Conservation (phyloP, 1,140 invertebrate genomes). For the Acromyrmex echinatior region DNA sequence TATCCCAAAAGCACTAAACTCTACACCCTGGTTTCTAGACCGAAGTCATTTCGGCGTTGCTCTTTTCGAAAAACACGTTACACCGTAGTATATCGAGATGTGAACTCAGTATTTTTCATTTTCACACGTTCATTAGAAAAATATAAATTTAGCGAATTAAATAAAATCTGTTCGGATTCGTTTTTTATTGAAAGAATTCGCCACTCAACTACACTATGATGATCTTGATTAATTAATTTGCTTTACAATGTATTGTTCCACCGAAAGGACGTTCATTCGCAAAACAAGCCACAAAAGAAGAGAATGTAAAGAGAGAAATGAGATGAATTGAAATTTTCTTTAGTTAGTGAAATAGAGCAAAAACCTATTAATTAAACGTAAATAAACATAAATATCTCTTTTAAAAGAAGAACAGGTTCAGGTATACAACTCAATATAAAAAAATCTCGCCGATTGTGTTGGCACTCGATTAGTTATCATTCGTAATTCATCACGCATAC, state of each 20-base stretch:
- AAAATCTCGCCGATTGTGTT: neutral
- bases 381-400: neutral
- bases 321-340: neutral
- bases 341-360: neutral
- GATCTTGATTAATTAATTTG: neutral
- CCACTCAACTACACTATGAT: neutral
- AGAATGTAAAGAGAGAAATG: neutral
- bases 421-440: neutral
- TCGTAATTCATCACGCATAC: neutral
- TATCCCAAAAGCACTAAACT: neutral
- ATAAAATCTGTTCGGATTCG: neutral
- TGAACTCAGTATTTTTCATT: neutral
- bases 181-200: neutral
- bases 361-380: neutral
- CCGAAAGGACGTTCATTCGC: too few species aligned
- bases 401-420: neutral
- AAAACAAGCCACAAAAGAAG: neutral
- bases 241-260: neutral
- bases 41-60: constrained; percentile 28
- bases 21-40: neutral
- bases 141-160: neutral
- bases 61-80: constrained; percentile 40
- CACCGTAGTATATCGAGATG: neutral
- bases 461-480: neutral
- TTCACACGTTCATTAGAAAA: neutral